phyloP scores from a whole-genome alignment of 2,888 invertebrate genomes.

The Trimorus sp. region DNA sequence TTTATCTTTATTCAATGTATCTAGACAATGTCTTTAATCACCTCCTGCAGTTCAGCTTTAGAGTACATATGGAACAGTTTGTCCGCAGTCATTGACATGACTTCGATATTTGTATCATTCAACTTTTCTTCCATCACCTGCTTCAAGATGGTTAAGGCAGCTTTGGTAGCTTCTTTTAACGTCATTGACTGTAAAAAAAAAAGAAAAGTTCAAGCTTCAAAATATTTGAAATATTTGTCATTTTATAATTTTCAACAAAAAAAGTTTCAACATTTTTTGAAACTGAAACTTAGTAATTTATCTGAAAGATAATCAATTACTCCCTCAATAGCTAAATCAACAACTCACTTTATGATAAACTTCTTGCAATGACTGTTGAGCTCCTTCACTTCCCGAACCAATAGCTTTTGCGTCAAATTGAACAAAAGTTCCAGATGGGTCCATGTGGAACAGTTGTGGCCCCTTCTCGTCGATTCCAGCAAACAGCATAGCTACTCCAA shows the following conservation, averaged over 20 bases:
- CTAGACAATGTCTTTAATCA: slow-evolving; percentile 90
- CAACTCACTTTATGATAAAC: slow-evolving; percentile 83
- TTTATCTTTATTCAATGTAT: slow-evolving; percentile 12
- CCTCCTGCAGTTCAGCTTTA: slow-evolving; percentile 94
- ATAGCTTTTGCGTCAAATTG: slow-evolving; percentile 99
- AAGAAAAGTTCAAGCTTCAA: too few relatives aligned
- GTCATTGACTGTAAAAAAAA: slow-evolving; percentile 90
- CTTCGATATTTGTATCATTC: slow-evolving; percentile 98
- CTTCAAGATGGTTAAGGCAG: slow-evolving; percentile 96
- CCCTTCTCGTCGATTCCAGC: slow-evolving; percentile 97
- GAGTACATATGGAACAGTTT: slow-evolving; percentile 94
- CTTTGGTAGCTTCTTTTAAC: slow-evolving; percentile 94
- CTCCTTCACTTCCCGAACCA: slow-evolving; percentile 99
- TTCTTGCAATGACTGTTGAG: slow-evolving; percentile 95
- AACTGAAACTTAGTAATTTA: too few relatives aligned
- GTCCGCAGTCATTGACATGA: slow-evolving; percentile 94
- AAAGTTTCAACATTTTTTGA: too few relatives aligned
- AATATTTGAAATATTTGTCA: too few relatives aligned
- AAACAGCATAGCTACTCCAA: slow-evolving; percentile 99
- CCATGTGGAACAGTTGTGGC: slow-evolving; percentile 98
- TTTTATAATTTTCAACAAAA: too few relatives aligned
- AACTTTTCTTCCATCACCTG: slow-evolving; percentile 99
- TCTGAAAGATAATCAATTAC: not conserved
- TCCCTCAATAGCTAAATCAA: not conserved
- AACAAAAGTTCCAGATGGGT: slow-evolving; percentile 99